Base-by-base conservation (phyloP, 1,140 invertebrate species). In the Chelonus insularis region DNA sequence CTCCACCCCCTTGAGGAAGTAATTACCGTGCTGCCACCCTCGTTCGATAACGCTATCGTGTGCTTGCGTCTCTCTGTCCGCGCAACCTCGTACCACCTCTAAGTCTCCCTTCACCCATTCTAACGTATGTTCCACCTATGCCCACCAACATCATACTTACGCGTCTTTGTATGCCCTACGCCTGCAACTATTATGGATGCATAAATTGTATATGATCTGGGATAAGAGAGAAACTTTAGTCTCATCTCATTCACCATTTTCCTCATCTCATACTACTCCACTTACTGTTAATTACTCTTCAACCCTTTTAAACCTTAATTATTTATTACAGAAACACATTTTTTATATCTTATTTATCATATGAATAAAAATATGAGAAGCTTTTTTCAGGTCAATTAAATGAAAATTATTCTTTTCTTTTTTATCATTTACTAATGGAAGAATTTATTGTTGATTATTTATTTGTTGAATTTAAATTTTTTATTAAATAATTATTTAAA, bases 41-140 rank as follows among this genome's bases (percentile, higher is more conserved):
- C 72, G 73, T 71, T 75, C 73, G 73, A 77, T 77, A 77, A 74
- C 72, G 67, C 70, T 75, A 72, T 72, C 73, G 51, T 67, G 23
- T 32, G 48, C 16, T 32, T 20, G 57, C 57, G 45, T 60, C 57
- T 60, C 34, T 20, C 60, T 63, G 14, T 63, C 55, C 62, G 68
- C 60, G 56, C 57, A 57, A 45, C 18, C 18, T 37, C 32, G 34
- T 2, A 16, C 6, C 39, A 6, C 14, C 6, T 16, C 41, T 43
- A 4, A 16, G 4, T 8, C 41, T 43, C 41, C 4, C 18, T 43
- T 23, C 45, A 34, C 32, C 45, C 16, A 25, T 16, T 4, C 37
- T 41, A 51, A 60, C 45, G 47, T 60, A 60, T 60, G 57, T 60
- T 60, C 48, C 47, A 60, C 57, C 57, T 60, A 60, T 52, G 47